phyloP scores from a whole-genome alignment of 2,113 vertebrate genomes.

The pig (Sus scrofa) region T2T-Sscrofa CM000822.6:64925001-64925500 shows the following conservation, averaged over 20 bases:
- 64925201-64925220: not conserved
- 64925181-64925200: not conserved
- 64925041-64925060: not conserved
- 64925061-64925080: not conserved
- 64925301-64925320: not conserved
- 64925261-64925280: not conserved
- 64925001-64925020: not conserved
- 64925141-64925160: not conserved
- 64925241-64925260: not conserved
- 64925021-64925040: not conserved
- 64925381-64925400: not conserved
- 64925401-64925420: not conserved
- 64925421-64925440: not conserved
- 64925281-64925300: not conserved
- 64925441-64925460: not conserved
- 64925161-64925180: not conserved
- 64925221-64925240: not conserved
- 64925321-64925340: not conserved
- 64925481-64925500: not conserved
- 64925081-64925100: not conserved
- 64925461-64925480: not conserved
- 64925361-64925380: not conserved
- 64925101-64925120: not conserved
- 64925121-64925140: not conserved
- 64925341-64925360: not conserved